A percentile compares a stretch with the other conserved stretches of the same genome.
Conservation (phyloP, 2,888 invertebrate genomes). For the Dolichopus griseipennis region DNA sequence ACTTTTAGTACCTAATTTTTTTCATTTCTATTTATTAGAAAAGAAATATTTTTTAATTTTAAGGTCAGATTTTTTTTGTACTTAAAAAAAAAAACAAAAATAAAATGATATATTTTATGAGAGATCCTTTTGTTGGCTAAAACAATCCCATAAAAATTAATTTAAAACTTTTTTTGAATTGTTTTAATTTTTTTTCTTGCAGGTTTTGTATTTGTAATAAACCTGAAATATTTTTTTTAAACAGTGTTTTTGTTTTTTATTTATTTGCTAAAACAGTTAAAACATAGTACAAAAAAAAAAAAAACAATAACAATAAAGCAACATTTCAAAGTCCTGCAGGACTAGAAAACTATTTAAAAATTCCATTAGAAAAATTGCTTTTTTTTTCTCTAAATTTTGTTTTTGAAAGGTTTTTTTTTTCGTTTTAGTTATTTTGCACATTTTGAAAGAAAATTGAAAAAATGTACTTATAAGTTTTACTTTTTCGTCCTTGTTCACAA, state of each 20-base stretch:
- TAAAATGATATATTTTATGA: too few species aligned
- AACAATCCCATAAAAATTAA: too few species aligned
- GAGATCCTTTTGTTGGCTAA: too few species aligned
- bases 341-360: slow-evolving; percentile 19
- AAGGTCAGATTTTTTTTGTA: too few species aligned
- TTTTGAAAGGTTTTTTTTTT: not conserved
- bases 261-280: not conserved
- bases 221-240: slow-evolving; percentile 10
- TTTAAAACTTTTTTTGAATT: too few species aligned
- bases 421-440: not conserved
- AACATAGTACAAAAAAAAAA: not conserved
- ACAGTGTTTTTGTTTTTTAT: not conserved
- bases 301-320: not conserved
- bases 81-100: too few species aligned
- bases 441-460: too few species aligned
- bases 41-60: too few species aligned
- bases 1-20: not conserved
- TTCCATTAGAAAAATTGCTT: not conserved
- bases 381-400: not conserved
- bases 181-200: too few species aligned
- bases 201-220: slow-evolving; percentile 8
- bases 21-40: not conserved
- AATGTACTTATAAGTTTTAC: too few species aligned
- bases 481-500: too few species aligned
- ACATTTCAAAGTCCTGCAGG: slow-evolving; percentile 10